Percentiles rank a stretch among this genome's conserved stretches.
Evolutionary conservation across 1,140 invertebrate genomes (phyloP).

Genomic region (Drosophila kepulauana): DNA sequence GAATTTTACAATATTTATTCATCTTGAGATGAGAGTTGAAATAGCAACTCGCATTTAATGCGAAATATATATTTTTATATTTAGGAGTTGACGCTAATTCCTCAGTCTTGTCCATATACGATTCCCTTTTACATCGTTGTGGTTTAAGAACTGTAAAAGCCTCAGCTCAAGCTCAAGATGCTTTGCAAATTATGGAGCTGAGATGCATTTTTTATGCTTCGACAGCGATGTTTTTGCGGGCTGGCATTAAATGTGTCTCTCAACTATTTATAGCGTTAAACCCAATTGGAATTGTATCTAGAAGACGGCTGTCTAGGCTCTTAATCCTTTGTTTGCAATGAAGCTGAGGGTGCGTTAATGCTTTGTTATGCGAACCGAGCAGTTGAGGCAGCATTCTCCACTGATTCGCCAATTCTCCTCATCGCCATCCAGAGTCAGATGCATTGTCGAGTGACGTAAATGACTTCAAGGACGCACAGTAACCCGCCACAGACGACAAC

Average conservation of each 20-base stretch:
- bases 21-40: too few species aligned
- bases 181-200: too few species aligned
- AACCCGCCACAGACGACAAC: constrained; percentile 50
- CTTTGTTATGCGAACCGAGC: constrained; percentile 18
- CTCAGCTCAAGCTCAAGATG: too few species aligned
- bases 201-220: neutral
- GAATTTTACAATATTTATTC: too few species aligned
- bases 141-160: too few species aligned
- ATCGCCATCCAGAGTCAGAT: neutral
- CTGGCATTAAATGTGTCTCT: neutral
- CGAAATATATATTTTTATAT: too few species aligned
- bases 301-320: constrained; percentile 4
- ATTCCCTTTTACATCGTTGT: too few species aligned
- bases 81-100: too few species aligned
- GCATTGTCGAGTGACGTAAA: constrained; percentile 67
- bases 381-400: constrained; percentile 2
- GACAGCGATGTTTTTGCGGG: neutral
- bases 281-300: neutral
- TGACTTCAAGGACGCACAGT: constrained; percentile 78
- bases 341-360: constrained; percentile 20
- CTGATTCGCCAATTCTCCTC: neutral
- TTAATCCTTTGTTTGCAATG: constrained; percentile 26
- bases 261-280: constrained; percentile 26
- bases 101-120: too few species aligned
- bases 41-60: too few species aligned